These are phyloP conservation scores for Catostomus latipinnis DNA, from an alignment of 2,797 vertebrate genomes.

Conservation along the genomic window DNA sequence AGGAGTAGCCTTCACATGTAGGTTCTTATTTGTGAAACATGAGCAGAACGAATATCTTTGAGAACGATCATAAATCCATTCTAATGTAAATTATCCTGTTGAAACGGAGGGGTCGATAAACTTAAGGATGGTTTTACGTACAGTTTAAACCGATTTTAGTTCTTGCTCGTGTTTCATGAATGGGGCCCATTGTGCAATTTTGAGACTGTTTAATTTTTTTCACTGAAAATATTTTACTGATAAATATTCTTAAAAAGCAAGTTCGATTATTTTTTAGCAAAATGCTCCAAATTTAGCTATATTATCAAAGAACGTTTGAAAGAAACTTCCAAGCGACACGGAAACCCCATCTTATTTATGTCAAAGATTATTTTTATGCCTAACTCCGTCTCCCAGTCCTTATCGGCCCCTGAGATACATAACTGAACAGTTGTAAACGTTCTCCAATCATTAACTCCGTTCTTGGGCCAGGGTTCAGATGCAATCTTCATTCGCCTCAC, in stretches of 20 bases:
- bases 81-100: too few relatives aligned
- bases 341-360: conserved; percentile 28
- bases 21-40: too few relatives aligned
- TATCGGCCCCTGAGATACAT: conserved; percentile 69
- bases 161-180: too few relatives aligned
- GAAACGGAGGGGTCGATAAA: too few relatives aligned
- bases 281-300: neutral
- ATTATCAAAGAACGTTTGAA: neutral
- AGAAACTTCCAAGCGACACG: neutral
- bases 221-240: too few relatives aligned
- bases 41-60: too few relatives aligned
- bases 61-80: too few relatives aligned
- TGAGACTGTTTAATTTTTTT: too few relatives aligned
- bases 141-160: too few relatives aligned
- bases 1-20: too few relatives aligned
- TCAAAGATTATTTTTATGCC: conserved; percentile 36
- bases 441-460: conserved; percentile 79
- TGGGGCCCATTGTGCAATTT: too few relatives aligned
- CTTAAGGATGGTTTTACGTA: too few relatives aligned
- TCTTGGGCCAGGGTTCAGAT: conserved; percentile 63
- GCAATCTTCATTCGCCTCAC: conserved; percentile 51
- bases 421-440: conserved; percentile 68
- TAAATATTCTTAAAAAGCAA: neutral
- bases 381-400: conserved; percentile 43
- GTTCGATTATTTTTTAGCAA: neutral